These are phyloP conservation scores for Macrophya annulata DNA, from an alignment of 2,888 invertebrate genomes.

Conservation along the genomic window DNA sequence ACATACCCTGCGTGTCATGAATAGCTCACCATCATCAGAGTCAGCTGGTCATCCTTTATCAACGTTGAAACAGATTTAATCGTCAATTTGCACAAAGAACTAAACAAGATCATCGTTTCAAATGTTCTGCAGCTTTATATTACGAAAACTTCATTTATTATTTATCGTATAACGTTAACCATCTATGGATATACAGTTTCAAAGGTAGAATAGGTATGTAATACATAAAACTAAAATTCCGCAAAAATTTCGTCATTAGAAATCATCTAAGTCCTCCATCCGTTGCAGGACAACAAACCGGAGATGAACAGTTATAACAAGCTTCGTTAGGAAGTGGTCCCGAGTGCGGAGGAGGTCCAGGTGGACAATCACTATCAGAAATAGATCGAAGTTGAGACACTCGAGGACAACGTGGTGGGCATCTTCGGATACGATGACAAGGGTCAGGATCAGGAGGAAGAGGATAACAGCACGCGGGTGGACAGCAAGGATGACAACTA, in stretches of 20 bases:
- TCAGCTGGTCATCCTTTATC: not conserved
- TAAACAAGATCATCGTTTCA: not conserved
- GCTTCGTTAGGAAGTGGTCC: conserved; percentile 60
- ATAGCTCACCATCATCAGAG: not conserved
- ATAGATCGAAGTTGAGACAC: not conserved
- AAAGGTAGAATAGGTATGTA: not conserved
- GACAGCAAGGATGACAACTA: conserved; percentile 61
- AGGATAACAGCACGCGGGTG: conserved; percentile 61
- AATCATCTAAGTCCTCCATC: conserved; percentile 32
- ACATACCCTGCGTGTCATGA: not conserved
- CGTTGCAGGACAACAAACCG: conserved; percentile 57
- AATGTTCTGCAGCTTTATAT: not conserved
- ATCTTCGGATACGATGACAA: conserved; percentile 56
- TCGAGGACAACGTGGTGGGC: conserved; percentile 45
- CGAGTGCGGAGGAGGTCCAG: conserved; percentile 59
- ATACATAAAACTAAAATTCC: not conserved
- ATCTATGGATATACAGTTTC: not conserved
- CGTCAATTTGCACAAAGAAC: not conserved
- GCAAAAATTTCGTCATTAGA: not conserved
- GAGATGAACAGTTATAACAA: conserved; percentile 59
- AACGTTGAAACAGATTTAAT: not conserved
- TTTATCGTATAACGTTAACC: not conserved
- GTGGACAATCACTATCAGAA: conserved; percentile 54
- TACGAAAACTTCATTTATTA: not conserved
- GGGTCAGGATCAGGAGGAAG: conserved; percentile 59